These are phyloP conservation scores for Pangasius djambal DNA, from an alignment of 2,797 vertebrate genomes.

Conservation along the genomic window DNA sequence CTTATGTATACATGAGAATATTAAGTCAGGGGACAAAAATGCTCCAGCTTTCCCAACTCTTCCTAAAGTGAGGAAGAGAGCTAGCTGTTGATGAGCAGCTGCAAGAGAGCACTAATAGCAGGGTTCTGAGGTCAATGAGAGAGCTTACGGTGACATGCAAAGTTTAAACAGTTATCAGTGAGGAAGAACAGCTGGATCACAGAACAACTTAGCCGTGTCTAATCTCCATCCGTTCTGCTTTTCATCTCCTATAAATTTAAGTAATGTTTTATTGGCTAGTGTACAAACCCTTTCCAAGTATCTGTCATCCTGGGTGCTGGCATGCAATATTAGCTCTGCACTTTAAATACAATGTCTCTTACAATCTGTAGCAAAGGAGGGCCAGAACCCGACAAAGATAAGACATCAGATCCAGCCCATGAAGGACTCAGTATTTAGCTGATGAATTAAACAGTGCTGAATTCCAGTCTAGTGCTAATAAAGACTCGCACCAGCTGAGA, in stretches of 20 bases:
- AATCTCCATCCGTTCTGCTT: constrained; percentile 17
- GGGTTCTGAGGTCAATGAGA: constrained; percentile 16
- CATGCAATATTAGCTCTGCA: background rate
- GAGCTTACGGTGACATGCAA: constrained; percentile 10
- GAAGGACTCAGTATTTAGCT: background rate
- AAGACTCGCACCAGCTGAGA: background rate
- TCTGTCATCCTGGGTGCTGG: background rate
- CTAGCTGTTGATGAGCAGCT: background rate
- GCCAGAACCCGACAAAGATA: background rate
- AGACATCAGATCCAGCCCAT: background rate
- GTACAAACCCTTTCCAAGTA: background rate
- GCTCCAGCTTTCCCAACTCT: background rate
- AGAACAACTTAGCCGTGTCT: background rate
- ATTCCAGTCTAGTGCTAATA: background rate
- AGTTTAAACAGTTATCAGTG: constrained; percentile 28
- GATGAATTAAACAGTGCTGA: background rate
- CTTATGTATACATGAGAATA: background rate
- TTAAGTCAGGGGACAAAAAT: constrained; percentile 2
- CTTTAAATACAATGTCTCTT: background rate
- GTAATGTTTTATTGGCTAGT: background rate
- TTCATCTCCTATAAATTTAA: background rate
- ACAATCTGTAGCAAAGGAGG: background rate
- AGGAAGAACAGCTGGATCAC: constrained; percentile 29
- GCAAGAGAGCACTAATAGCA: constrained; percentile 7
- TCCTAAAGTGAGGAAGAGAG: background rate